A percentile compares a stretch with the other conserved stretches of the same genome.
These are phyloP conservation scores for Microdon myrmicae DNA, from an alignment of 2,888 invertebrate genomes.

Conservation along the genomic window DNA sequence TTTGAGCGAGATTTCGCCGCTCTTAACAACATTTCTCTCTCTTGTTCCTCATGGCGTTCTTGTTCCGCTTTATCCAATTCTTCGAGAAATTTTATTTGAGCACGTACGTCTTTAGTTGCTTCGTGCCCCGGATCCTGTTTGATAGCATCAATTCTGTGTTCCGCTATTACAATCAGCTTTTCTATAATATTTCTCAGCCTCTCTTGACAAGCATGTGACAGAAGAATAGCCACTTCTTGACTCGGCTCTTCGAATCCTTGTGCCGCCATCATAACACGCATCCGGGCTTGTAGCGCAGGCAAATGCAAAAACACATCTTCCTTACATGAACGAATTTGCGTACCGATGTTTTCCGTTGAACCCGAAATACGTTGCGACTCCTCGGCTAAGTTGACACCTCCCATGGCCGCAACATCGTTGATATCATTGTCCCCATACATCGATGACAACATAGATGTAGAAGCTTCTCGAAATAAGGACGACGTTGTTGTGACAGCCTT, in stretches of 20 bases:
- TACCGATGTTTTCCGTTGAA: conserved; percentile 88
- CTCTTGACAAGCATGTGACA: conserved; percentile 95
- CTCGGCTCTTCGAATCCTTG: conserved; percentile 85
- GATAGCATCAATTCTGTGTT: conserved; percentile 92
- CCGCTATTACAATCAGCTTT: conserved; percentile 91
- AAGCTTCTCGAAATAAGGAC: conserved; percentile 69
- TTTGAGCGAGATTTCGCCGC: conserved; percentile 97
- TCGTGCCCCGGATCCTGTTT: conserved; percentile 92
- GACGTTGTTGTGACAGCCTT: conserved; percentile 66
- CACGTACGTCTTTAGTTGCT: conserved; percentile 86
- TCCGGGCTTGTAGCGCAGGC: conserved; percentile 78
- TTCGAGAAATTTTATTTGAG: conserved; percentile 96
- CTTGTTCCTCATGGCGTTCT: conserved; percentile 93
- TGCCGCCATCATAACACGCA: conserved; percentile 79
- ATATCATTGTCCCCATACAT: conserved; percentile 91
- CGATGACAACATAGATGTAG: conserved; percentile 67
- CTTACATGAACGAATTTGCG: conserved; percentile 89
- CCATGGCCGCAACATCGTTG: conserved; percentile 99
- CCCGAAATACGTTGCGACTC: conserved; percentile 95
- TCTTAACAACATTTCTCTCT: conserved; percentile 90
- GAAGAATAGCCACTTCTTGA: conserved; percentile 86
- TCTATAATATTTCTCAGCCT: conserved; percentile 89
- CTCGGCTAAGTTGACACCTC: conserved; percentile 96
- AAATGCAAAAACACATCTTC: conserved; percentile 89
- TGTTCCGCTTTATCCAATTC: conserved; percentile 94